Base-by-base conservation (phyloP, 1,140 invertebrate species). In the Ladona fulva region DNA sequence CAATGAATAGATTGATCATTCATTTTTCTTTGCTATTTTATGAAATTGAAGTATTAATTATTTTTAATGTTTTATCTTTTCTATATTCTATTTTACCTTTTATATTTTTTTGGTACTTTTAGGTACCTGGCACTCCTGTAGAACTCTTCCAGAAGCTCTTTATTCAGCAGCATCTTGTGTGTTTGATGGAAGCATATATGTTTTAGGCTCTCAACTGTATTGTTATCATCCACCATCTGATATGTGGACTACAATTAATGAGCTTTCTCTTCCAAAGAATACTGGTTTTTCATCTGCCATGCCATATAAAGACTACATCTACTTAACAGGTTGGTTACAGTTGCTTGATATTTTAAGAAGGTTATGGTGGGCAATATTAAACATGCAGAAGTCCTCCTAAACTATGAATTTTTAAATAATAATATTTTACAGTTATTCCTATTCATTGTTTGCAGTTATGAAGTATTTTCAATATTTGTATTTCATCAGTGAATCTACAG, bases 161-260 rank as follows among this genome's bases (percentile, higher is more conserved):
- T 83, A 83, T 74, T 79, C 80, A 19, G 80, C 81, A 42, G 80
- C 82, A 0, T 81, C 80, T 75, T 82, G 82, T 77, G 80, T 79
- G 14, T 78, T 81, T 77, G 81, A 81, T n/a, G 80, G 77, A 0
- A 76, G 80, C 3, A 80, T 83, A 1, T 82, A 79, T 75, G 78
- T 83, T 42, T 80, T 83, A 74, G 79, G 78, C 16, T 66, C 79
- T 11, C 77, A 81, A 59, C 76, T 82, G 3, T 81, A 77, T 59
- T 76, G 76, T 24, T 82, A 81, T 44, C 74, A 82, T 52, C 79
- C 78, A 14, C 74, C 78, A 25, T 75, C 24, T 14, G 74, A 79
- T 42, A 73, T 24, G 0, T 82, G 81, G 82, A 77, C 76, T 29
- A 76, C 42, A 24, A 77, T 81, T 19, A 52, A 24, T 37, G 76